Base-by-base conservation (phyloP, 2,888 invertebrate genomes). In the Abrostola triplasia region DNA sequence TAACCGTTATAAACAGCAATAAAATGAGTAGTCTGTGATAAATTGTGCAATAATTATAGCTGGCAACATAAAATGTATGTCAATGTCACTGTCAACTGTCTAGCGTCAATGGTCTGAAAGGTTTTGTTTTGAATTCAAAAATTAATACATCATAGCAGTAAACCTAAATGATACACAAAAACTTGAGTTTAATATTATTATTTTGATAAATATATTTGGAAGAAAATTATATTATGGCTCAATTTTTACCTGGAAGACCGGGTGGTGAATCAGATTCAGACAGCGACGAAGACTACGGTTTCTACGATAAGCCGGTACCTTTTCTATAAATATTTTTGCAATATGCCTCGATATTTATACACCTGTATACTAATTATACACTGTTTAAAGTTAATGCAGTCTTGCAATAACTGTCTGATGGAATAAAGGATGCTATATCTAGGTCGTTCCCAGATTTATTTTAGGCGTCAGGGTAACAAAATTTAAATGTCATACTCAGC, bases 211-310 rank as follows among this genome's bases (percentile, higher is more conserved):
- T 40, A 36, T 12, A 50, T 62, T 47, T 35, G 6, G 36, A 44
- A 60, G 1, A 41, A 61, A 56, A 37, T 49, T 44, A 49, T 35
- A 74, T 6, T 47, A 89, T 89, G 90, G 78, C 88, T 13, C 74
- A 84, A 42, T 87, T 82, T 50, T 0, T 59, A 50, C 69, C 71
- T 9, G 71, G 69, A 69, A 87, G 93, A 78, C 94, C 94, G 9
- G 93, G 93, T 41, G 94, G 94, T 7, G 93, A 90, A 73, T 91
- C 92, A 7, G 93, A 94, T 73, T 84, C 91, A 0, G 91, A 92
- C 59, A 91, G 89, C 70, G 93, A 93, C 60, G 74, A 74, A 0
- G 92, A 91, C 59, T 92, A 87, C 74, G 90, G 89, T 41, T 92
- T 88, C 81, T 89, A 82, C 70, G 88, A 92, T 53, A 89, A 85